Evolutionary conservation across 2,888 invertebrate genomes (phyloP), one percentile per base, ranked within the genome.

Genomic region (Tuberolachnus salignus): DNA sequence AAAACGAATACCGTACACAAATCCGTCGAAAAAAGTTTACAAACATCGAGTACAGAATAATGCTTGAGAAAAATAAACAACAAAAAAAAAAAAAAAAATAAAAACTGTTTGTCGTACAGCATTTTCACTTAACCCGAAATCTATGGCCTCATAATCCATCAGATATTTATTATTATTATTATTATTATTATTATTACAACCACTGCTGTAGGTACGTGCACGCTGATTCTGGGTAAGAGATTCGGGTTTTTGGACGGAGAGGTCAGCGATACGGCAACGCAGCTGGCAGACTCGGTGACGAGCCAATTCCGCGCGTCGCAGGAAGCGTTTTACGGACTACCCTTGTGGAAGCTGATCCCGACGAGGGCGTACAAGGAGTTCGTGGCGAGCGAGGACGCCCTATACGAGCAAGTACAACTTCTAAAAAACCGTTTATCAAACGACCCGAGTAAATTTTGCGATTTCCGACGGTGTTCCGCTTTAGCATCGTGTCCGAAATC

Each of bases 321-420:
- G 80, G 94, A 94, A 84, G 92, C 93, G 0, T 92, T 91, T 85
- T 94, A 92, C 84, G 93, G 94, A 0, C 88, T 92, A 53, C 93
- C 94, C 0, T 85, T 92, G 75, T 94, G 94, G 94, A 94, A 94
- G 86, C 88, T 92, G 81, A 89, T 91, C 19, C 90, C 91, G 0
- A 93, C 94, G 0, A 86, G 88, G 67, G 88, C 92, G 0, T 95
- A 94, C 85, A 88, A 87, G 73, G 89, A 90, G 6, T 90, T 94
- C 82, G 89, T 89, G 16, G 86, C 88, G 81, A 91, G 92, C 85
- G 94, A 95, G 85, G 92, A 94, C 83, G 89, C 89, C 78, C 92
- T 94, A 84, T 94, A 94, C 85, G 89, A 90, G 92, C 92, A 87
- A 88, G 91, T 83, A 81, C 57, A 82, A 80, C 80, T 70, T 80